Base-by-base conservation (phyloP, 2,113 vertebrate species). In the Rhinolophus ferrumequinum region DNA sequence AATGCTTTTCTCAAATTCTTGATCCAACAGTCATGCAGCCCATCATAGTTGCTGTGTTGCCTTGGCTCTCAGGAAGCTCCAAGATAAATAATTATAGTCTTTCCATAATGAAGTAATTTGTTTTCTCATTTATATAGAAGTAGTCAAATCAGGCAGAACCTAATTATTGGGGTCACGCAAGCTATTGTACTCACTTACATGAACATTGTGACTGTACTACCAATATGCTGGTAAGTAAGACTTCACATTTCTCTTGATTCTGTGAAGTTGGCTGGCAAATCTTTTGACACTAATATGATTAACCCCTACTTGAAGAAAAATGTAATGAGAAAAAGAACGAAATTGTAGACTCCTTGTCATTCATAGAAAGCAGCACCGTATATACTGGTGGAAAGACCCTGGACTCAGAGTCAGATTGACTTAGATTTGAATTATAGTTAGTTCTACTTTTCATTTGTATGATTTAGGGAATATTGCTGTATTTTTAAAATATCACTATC, bases 111-210 rank as follows among this genome's bases (percentile, higher is more conserved):
- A 70, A 62, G 26, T 16, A 60, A 35, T 77, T 86, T 91, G 10
- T 62, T 94, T 81, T 92, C 26, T 90, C 19, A 56, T 41, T 87
- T 70, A 84, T 80, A 50, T 89, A 60, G 92, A 86, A 92, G 28
- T 52, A 76, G n/a, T 70, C 75, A 72, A 41, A 72, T 90, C 12
- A 64, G 26, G 35, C n/a, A 85, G 77, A 90, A 54, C 5, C 4
- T 81, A 69, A 72, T 75, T 50, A 80, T 72, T 77, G 77, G 41
- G 28, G 7, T 90, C 58, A 47, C 22, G 8, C 1, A 33, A 95
- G 13, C 19, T 28, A 28, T 24, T 80, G 14, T 33, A 18, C 26
- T 96, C 33, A 86, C n/a, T 72, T 56, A 73, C 24, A 58, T n/a
- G 30, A 38, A 28, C 30, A 26, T 56, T 41, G 7, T 87, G 19